Evolutionary conservation across 30 jellyfish, hydroid and myxozoan species (phyloP), one percentile per base, ranked within the genome.

Genomic region (Hydra vulgaris): DNA sequence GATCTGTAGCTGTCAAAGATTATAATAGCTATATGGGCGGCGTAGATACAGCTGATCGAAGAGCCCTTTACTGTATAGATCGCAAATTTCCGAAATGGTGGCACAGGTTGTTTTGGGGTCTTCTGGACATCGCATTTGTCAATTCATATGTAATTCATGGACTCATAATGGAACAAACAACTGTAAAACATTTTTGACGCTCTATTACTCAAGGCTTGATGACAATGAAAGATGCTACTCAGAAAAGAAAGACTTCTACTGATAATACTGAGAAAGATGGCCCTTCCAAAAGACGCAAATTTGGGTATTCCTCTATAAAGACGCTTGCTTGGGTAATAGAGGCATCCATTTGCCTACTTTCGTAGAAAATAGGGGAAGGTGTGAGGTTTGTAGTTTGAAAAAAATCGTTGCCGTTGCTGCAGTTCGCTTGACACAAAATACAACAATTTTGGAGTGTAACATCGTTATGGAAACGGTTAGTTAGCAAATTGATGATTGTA

Each of bases 1-100:
- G 86, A 17, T 81, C 87, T 68, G 53, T 25, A 54, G 86, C 84
- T 0, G 87, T 54, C 27, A 83, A 74, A 12, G 87, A 73, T 68
- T 83, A 83, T 81, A 83, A 83, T 74, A 40, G 61, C 61, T 40
- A 40, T 40, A 40, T 40, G 61, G 61, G 61, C 61, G 12, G 61
- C 61, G 12, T 40, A 40, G 61, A 40, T 40, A 40, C 61, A 40
- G 61, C 61, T 40, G 61, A 40, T 40, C 61, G 61, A 40, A 40
- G 61, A 40, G 61, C 61, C 61, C 61, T 40, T 40, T 40, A 40
- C 61, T 40, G 61, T 40, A 40, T 40, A 40, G 61, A 40, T 40
- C 61, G 61, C 61, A 40, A 40, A 40, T 40, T 12, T 40, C 12
- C 61, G 61, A 40, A 40, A 40, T 40, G 61, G 61, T 40, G 61